These are phyloP conservation scores for Crocodylus rhombifer DNA, from an alignment of 2,797 vertebrate species.

Conservation along the genomic window DNA sequence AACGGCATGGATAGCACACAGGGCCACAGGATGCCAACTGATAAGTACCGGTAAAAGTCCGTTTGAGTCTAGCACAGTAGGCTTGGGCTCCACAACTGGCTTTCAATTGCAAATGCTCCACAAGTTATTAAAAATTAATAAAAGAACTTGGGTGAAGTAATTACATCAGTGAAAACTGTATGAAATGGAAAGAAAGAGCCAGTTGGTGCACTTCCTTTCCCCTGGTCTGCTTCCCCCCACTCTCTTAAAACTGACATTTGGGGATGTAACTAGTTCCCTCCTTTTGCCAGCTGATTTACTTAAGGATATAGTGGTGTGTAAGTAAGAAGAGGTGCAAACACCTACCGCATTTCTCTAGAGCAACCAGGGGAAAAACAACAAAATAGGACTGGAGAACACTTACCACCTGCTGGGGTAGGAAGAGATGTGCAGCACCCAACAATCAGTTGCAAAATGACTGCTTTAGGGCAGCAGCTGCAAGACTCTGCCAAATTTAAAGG, in stretches of 20 bases:
- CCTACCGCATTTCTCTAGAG: background rate
- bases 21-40: background rate
- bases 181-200: fast-evolving
- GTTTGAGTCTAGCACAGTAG: background rate
- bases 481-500: background rate
- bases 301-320: background rate
- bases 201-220: background rate
- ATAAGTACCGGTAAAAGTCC: background rate
- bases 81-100: background rate
- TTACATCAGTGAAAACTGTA: background rate
- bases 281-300: background rate
- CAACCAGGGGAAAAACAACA: background rate
- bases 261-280: background rate
- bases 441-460: too few species aligned
- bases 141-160: background rate
- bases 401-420: background rate
- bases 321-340: background rate
- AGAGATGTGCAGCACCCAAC: fast-evolving
- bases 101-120: background rate
- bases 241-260: background rate
- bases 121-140: background rate
- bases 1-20: background rate
- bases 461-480: fast-evolving
- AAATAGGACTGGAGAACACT: background rate
- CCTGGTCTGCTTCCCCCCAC: background rate